phyloP scores from a whole-genome alignment of 2,797 vertebrate genomes.

The Leuciscus waleckii region DNA sequence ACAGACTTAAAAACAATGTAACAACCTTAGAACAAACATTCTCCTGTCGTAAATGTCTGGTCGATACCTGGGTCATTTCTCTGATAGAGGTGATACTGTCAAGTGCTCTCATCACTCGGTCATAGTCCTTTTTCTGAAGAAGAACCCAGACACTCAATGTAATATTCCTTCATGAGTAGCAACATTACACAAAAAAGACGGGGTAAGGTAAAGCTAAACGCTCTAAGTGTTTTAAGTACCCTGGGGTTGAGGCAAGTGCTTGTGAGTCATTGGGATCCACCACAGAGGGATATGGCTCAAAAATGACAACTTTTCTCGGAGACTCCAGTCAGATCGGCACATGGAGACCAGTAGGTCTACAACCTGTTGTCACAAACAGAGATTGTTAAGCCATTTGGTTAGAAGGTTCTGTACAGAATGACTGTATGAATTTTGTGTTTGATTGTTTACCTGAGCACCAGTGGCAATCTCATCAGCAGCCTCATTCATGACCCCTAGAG shows the following conservation, averaged over 20 bases:
- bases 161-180: not conserved
- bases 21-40: not conserved
- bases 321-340: slow-evolving; percentile 88
- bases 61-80: slow-evolving; percentile 88
- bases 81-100: slow-evolving; percentile 91
- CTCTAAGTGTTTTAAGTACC: slow-evolving; percentile 66
- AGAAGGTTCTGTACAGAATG: not conserved
- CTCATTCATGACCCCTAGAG: slow-evolving; percentile 91
- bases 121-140: slow-evolving; percentile 89
- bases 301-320: slow-evolving; percentile 88
- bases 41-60: not conserved
- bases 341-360: slow-evolving; percentile 88
- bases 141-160: slow-evolving; percentile 33
- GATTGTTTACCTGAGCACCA: slow-evolving; percentile 85
- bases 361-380: slow-evolving; percentile 72
- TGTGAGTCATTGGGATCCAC: slow-evolving; percentile 87
- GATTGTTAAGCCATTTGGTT: not conserved
- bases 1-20: not conserved
- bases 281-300: slow-evolving; percentile 91
- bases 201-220: not conserved
- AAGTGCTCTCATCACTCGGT: slow-evolving; percentile 88
- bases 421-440: not conserved
- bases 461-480: slow-evolving; percentile 92
- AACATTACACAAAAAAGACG: not conserved
- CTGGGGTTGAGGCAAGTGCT: slow-evolving; percentile 88